phyloP scores from a whole-genome alignment of 2,797 vertebrate species.

The Tympanoctomys barrerae region DNA sequence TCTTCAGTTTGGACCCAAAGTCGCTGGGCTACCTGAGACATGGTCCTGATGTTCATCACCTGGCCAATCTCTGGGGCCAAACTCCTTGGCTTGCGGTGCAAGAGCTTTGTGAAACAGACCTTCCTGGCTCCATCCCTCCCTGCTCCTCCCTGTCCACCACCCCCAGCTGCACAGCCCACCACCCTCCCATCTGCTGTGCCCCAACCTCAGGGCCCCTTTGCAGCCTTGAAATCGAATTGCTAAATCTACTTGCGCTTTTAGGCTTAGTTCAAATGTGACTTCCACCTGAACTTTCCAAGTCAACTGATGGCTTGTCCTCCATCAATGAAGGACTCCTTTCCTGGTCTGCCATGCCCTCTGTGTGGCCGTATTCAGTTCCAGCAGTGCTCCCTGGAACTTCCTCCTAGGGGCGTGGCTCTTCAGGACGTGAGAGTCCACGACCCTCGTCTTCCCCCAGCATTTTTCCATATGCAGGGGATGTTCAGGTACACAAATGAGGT shows the following conservation, averaged over 20 bases:
- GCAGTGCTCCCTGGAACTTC: rapidly evolving
- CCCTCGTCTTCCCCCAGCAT: rapidly evolving
- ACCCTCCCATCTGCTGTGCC: neutral
- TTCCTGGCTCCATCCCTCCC: neutral
- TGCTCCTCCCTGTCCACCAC: rapidly evolving
- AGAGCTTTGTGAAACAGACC: neutral
- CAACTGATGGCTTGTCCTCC: neutral
- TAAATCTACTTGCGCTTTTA: neutral
- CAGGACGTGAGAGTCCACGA: neutral
- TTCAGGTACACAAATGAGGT: neutral
- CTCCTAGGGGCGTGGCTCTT: neutral
- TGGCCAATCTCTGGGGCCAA: neutral
- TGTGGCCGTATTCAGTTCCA: neutral
- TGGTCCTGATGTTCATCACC: neutral
- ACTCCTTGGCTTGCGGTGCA: neutral
- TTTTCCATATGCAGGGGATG: neutral
- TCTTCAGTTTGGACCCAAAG: neutral
- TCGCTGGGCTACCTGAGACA: neutral
- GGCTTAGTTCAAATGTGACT: neutral
- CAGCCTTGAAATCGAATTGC: neutral
- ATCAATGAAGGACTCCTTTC: too few species aligned
- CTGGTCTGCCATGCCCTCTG: neutral
- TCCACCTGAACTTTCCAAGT: neutral
- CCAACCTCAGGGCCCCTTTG: neutral
- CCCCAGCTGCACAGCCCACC: neutral